Evolutionary conservation across 2,797 vertebrate species (phyloP).

Genomic region (Gadopsis marmoratus): DNA sequence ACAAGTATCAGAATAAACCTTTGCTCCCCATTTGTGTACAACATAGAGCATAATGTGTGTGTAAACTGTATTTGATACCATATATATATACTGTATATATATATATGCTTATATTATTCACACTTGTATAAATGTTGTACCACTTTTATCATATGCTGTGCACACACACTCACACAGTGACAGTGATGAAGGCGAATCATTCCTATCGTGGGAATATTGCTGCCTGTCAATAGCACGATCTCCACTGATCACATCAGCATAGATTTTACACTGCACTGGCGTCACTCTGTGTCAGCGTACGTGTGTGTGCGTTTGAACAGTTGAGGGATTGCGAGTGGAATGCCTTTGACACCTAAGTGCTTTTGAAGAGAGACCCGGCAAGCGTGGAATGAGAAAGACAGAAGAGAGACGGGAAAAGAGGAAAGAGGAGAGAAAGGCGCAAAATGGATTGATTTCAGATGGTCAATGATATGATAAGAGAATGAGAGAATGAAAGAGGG

Average conservation of each 20-base stretch:
- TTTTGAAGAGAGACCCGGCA: conserved; percentile 63
- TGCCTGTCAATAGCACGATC: conserved; percentile 80
- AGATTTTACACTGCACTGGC: conserved; percentile 80
- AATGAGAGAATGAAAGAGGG: conserved; percentile 54
- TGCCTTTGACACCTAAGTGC: conserved; percentile 80
- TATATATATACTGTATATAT: neutral
- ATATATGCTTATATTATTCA: neutral
- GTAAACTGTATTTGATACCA: conserved; percentile 10
- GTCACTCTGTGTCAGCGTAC: conserved; percentile 51
- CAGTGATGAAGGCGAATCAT: conserved; percentile 85
- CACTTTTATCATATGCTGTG: conserved; percentile 6
- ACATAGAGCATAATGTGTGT: neutral
- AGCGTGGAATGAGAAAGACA: conserved; percentile 46
- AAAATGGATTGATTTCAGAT: conserved; percentile 78
- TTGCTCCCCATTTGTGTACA: neutral
- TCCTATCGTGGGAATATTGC: conserved; percentile 78
- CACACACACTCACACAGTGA: conserved; percentile 47
- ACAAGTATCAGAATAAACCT: neutral
- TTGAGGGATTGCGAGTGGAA: conserved; percentile 79
- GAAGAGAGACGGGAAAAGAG: conserved; percentile 44
- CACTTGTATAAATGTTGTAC: neutral
- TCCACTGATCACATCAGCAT: conserved; percentile 86
- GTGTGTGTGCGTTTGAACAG: conserved; percentile 61
- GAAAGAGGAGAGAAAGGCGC: conserved; percentile 57
- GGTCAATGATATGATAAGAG: conserved; percentile 74